Base-by-base conservation (phyloP, 2,797 vertebrate genomes). In the Crocodylus rhombifer region DNA sequence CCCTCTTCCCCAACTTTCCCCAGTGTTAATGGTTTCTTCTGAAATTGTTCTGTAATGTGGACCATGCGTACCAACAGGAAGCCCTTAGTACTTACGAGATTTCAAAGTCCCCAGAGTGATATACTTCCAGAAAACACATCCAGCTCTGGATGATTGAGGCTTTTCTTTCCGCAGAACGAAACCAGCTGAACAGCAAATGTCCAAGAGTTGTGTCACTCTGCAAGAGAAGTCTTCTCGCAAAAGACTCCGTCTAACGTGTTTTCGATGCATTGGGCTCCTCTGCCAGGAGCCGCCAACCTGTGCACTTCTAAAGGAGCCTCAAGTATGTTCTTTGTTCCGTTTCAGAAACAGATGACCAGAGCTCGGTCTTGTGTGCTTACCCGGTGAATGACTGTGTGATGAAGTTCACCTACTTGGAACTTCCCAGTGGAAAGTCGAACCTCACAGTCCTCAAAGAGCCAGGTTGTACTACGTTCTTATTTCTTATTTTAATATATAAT, bases 391-490 rank as follows among this genome's bases (percentile, higher is more conserved):
- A 99, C 75, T 99, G 99, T 0, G 98, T 99, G 93, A 99, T 99
- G 99, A 99, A 99, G 97, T 99, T 99, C 97, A 99, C 98, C 2
- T 99, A 99, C 81, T 96, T 96, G 0, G 99, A 99, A 96, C 99
- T 99, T 93, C 97, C 98, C 96, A 99, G 97, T 7, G 99, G 99
- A 61, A 98, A 95, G 82, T 99, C 99, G 82, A 95, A 99, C 96
- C 98, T 99, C 95, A 98, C 98, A 0, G 98, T 99, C 15, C 99
- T 99, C 42, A 98, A 98, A 91, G 99, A 99, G 94, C 99, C 99
- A 98, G 99, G 99, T 99, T 63, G 42, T 77, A 16, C 25, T 7
- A 63, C 55, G 23, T 79, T 33, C 23, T 75, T 73, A 58, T 21
- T 5, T 77, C 90, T 84, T 20, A 5, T 91, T 57, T 56, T 42